Conservation (phyloP, 2,888 invertebrate species). For the Pyralis farinalis region DNA sequence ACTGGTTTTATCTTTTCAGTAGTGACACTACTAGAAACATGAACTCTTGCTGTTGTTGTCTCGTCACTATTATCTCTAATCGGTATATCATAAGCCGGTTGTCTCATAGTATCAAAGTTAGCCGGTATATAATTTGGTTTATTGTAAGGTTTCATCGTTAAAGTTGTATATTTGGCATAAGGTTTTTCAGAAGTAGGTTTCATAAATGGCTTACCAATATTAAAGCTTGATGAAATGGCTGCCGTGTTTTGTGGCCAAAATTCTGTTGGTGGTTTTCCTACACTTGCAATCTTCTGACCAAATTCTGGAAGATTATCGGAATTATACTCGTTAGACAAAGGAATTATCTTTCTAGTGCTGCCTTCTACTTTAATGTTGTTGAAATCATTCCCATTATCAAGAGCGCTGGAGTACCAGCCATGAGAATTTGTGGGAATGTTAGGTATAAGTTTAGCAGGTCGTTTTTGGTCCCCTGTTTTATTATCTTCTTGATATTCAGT, state of each 20-base stretch:
- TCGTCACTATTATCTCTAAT: constrained; percentile 64
- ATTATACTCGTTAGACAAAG: constrained; percentile 52
- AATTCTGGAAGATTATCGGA: constrained; percentile 50
- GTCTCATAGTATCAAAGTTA: constrained; percentile 47
- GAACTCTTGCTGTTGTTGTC: constrained; percentile 43
- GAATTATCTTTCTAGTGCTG: constrained; percentile 66
- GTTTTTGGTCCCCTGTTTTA: constrained; percentile 39
- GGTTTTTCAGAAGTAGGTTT: constrained; percentile 42
- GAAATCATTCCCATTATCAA: constrained; percentile 52
- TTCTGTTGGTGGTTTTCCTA: constrained; percentile 63
- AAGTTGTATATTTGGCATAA: constrained; percentile 26
- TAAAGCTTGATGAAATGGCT: constrained; percentile 39
- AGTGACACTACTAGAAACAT: constrained; percentile 12
- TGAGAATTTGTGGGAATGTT: constrained; percentile 68
- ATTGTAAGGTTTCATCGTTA: constrained; percentile 44
- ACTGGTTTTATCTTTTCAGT: constrained; percentile 47
- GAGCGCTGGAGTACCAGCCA: constrained; percentile 68
- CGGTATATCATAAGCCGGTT: constrained; percentile 73
- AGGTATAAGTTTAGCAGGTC: constrained; percentile 58
- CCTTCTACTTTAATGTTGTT: constrained; percentile 58
- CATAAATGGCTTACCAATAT: constrained; percentile 60
- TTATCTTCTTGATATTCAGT: constrained; percentile 40
- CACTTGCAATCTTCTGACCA: constrained; percentile 61
- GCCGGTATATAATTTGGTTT: constrained; percentile 56
- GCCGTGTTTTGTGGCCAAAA: constrained; percentile 47